Evolutionary conservation across 2,888 invertebrate genomes (phyloP).

Genomic region (Cephonodes hylas): DNA sequence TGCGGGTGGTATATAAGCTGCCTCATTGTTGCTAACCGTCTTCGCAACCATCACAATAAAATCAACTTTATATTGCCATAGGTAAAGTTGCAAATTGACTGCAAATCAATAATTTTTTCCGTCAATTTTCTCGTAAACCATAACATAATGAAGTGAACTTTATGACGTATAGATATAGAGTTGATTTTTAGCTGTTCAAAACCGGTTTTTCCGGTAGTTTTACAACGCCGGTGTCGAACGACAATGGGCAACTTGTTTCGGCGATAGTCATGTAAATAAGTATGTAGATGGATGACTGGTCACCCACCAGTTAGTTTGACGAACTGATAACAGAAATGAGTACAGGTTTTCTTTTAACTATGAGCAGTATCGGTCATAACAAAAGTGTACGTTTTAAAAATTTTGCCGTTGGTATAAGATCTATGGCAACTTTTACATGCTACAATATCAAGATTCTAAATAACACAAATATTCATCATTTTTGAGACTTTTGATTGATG

Average conservation of each 20-base stretch:
- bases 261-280: slow-evolving; percentile 77
- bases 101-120: slow-evolving; percentile 34
- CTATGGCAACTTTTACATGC: no score
- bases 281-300: slow-evolving; percentile 70
- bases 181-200: slow-evolving; percentile 32
- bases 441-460: no score
- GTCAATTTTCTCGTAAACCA: slow-evolving; percentile 43
- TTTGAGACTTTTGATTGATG: no score
- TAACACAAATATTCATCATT: no score
- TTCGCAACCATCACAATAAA: slow-evolving; percentile 20
- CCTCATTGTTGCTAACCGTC: slow-evolving; percentile 61
- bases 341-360: slow-evolving; percentile 26
- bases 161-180: slow-evolving; percentile 24
- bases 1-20: slow-evolving; percentile 72
- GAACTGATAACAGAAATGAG: slow-evolving; percentile 47
- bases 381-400: no score
- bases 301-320: slow-evolving; percentile 61
- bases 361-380: slow-evolving; percentile 26
- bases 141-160: slow-evolving; percentile 24
- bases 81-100: slow-evolving; percentile 26
- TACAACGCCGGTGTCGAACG: slow-evolving; percentile 55
- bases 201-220: slow-evolving; percentile 68
- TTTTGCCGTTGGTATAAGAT: no score
- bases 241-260: slow-evolving; percentile 73
- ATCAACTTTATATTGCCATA: slow-evolving; percentile 23